Percentiles rank a stretch among this genome's conserved stretches.
Evolutionary conservation across 1,140 invertebrate genomes (phyloP).

Genomic region (Cryptotermes secundus): DNA sequence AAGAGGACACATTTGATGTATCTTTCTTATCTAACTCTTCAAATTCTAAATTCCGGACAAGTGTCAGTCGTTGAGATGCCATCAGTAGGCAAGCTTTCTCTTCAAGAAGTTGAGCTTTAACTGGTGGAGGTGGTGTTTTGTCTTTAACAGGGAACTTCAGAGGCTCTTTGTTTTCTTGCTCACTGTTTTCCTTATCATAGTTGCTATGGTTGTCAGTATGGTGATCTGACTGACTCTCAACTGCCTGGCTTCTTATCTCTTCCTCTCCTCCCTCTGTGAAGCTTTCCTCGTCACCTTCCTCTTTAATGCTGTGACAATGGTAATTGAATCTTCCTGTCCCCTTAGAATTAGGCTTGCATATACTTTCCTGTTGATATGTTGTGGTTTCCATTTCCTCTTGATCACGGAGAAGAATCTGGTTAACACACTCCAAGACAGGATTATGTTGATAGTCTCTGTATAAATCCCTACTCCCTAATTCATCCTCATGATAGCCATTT

Average conservation of each 20-base stretch:
- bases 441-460: conserved; percentile 56
- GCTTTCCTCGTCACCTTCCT: background rate
- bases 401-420: conserved; percentile 68
- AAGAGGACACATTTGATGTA: background rate
- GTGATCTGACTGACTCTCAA: background rate
- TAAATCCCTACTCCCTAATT: conserved; percentile 12
- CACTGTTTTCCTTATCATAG: background rate
- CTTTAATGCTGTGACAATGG: background rate
- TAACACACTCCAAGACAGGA: conserved; percentile 73
- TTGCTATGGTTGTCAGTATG: background rate
- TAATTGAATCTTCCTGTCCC: background rate
- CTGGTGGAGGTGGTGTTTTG: conserved; percentile 28
- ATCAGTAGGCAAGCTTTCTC: conserved; percentile 49
- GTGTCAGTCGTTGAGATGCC: conserved; percentile 47
- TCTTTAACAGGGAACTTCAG: background rate
- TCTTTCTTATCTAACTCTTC: conserved; percentile 49
- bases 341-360: background rate
- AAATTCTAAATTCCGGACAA: conserved; percentile 61
- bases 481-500: conserved; percentile 31
- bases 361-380: background rate
- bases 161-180: conserved; percentile 11
- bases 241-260: background rate
- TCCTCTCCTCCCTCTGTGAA: background rate
- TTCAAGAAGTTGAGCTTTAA: conserved; percentile 37
- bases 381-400: conserved; percentile 44